Base-by-base conservation (phyloP, 2,797 vertebrate genomes). In the Chaetophractus vellerosus region DNA sequence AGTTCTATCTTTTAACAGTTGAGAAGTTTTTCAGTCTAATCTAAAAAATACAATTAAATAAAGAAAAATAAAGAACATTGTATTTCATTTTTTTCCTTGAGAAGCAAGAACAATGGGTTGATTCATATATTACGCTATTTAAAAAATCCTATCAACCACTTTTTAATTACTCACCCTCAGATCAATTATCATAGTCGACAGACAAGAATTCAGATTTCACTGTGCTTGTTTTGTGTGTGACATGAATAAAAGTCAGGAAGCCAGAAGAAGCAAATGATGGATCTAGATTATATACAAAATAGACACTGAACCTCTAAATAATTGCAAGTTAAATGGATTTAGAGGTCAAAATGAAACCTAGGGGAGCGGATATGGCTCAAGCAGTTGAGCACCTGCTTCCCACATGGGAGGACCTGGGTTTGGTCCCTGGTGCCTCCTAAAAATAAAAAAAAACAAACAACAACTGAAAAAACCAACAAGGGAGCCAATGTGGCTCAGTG, bases 281-380 rank as follows among this genome's bases (percentile, higher is more conserved):
- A 31, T 52, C 26, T 87, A 89, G 15, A 31, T 74, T 74, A 92
- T 83, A 92, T n/a, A 86, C 59, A 66, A 95, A 81, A 86, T 26
- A 57, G 10, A 38, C 15, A 74, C 9, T 31, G 12, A n/a, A 66
- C 11, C 10, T 69, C 9, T 61, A 91, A 72, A 87, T 76, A 83
- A 61, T 33, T 64, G 31, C 72, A 79, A 83, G 31, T 3, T 72
- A 96, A 93, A 55, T 72, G 33, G 38, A 81, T 61, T 75, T 83
- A 82, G 9, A 45, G 21, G 33, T 31, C 23, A 95, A 95, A 92
- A 63, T 45, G 48, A 81, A 38, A 36, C 45, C 45, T 45, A 45
- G 45, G 45, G 45, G 45, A 45, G 8, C 8, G 10, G 45, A 45
- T 45, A 45, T 45, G 45, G 45, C 45, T 45, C 45, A 45, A 45